These are phyloP conservation scores for Nyctibius bracteatus DNA, from an alignment of 2,113 vertebrate genomes.

Conservation along the genomic window DNA sequence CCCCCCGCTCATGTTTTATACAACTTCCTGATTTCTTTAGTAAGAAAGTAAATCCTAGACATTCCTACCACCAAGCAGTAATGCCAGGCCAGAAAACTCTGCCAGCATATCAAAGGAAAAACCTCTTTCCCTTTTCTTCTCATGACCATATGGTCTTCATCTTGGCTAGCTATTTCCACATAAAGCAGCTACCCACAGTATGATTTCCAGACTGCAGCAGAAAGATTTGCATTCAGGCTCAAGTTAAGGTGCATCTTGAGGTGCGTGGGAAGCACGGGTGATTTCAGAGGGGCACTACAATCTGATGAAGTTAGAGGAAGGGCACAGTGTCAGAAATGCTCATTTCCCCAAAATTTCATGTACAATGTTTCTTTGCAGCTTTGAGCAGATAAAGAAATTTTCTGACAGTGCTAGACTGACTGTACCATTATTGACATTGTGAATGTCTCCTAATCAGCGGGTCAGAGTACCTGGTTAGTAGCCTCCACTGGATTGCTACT, in stretches of 20 bases:
- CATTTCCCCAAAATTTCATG: neutral
- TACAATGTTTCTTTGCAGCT: neutral
- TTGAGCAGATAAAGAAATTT: neutral
- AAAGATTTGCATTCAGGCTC: neutral
- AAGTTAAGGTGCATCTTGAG: neutral
- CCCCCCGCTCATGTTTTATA: neutral
- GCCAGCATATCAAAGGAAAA: neutral
- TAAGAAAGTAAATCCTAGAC: neutral
- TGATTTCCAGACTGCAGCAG: neutral
- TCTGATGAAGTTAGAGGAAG: neutral
- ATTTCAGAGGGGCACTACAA: neutral
- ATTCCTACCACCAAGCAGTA: neutral
- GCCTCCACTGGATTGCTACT: neutral
- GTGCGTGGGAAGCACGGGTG: neutral
- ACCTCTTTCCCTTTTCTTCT: neutral
- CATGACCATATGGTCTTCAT: neutral
- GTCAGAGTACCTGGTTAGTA: neutral
- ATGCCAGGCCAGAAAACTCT: neutral
- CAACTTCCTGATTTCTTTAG: neutral
- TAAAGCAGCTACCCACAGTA: neutral
- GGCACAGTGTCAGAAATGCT: neutral
- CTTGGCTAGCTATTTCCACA: neutral
- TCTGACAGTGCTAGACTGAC: neutral
- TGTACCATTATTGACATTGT: neutral
- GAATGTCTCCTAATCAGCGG: neutral